Conservation (phyloP, 2,888 invertebrate genomes). For the Ctena decussata region DNA sequence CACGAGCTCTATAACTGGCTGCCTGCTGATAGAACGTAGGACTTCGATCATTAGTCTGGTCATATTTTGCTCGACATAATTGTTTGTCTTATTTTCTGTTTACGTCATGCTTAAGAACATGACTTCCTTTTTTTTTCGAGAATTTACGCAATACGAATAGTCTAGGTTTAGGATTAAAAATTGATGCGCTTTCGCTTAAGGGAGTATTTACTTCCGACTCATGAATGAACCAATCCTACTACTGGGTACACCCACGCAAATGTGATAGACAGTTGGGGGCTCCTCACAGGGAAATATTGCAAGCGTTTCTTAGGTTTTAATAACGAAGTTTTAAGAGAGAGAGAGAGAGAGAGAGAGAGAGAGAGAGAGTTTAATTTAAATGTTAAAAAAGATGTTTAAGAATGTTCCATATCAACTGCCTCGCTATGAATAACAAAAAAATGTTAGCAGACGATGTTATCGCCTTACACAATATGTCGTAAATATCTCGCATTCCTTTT, state of each 20-base stretch:
- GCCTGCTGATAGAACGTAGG: too few species aligned
- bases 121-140: not conserved
- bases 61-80: not conserved
- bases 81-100: not conserved
- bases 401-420: too few species aligned
- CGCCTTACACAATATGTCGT: too few species aligned
- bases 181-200: not conserved
- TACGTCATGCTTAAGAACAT: not conserved
- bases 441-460: too few species aligned
- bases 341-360: not conserved
- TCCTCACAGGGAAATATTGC: not conserved
- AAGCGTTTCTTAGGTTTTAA: not conserved
- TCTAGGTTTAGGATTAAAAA: not conserved
- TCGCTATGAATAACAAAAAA: too few species aligned
- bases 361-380: too few species aligned
- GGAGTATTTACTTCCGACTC: not conserved
- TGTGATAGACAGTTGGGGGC: not conserved
- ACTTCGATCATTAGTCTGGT: too few species aligned
- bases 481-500: too few species aligned
- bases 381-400: too few species aligned
- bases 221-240: slow-evolving; percentile 2
- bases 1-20: not conserved
- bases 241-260: not conserved
- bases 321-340: too few species aligned
- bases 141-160: not conserved